A percentile compares a stretch with the other conserved stretches of the same genome.
Evolutionary conservation across 2,113 vertebrate species (phyloP).

Genomic region (Anseranas semipalmata): DNA sequence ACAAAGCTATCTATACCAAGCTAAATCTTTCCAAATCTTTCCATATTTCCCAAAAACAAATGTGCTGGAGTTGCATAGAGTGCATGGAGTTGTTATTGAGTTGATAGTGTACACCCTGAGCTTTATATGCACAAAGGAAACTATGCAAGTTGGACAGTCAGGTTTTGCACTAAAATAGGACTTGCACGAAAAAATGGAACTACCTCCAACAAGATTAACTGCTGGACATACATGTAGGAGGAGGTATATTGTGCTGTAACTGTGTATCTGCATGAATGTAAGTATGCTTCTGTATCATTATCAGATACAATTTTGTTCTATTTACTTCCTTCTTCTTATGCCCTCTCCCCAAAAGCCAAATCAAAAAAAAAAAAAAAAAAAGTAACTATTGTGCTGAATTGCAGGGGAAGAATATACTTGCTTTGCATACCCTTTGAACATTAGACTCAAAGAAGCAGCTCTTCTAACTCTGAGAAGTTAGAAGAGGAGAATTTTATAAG

Average conservation of each 20-base stretch:
- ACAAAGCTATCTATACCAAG: not conserved
- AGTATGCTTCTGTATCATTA: not conserved
- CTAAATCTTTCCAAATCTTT: not conserved
- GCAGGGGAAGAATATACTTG: not conserved
- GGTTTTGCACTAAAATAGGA: not conserved
- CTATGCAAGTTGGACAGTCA: not conserved
- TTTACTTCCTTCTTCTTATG: not conserved
- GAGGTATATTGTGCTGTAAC: not conserved
- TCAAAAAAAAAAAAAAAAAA: not conserved
- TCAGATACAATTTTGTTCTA: not conserved
- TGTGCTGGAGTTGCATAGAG: not conserved
- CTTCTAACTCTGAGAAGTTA: not conserved
- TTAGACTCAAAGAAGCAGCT: not conserved
- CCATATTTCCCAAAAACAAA: not conserved
- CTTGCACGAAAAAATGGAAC: not conserved
- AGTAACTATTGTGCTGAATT: not conserved
- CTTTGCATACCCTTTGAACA: not conserved
- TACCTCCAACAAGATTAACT: not conserved
- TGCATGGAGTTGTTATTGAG: not conserved
- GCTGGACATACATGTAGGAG: not conserved
- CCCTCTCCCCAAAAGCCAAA: not conserved
- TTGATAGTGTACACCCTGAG: not conserved
- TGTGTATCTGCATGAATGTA: not conserved
- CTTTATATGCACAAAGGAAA: not conserved
- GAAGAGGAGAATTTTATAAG: not conserved